Conservation (phyloP, 2,797 vertebrate species). For the Acanthurus leucopareius region DNA sequence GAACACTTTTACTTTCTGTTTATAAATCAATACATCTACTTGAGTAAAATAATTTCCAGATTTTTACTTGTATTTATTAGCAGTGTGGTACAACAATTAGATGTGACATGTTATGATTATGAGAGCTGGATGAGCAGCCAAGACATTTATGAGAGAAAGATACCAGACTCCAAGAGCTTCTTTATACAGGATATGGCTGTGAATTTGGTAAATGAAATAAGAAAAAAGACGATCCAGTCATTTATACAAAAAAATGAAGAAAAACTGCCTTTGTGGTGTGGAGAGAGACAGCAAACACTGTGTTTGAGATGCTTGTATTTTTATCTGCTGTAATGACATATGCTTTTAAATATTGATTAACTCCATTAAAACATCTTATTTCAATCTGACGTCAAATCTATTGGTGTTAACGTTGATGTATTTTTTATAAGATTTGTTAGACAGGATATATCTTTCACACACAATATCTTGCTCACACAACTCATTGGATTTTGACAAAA, state of each 20-base stretch:
- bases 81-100: not conserved
- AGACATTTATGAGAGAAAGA: not conserved
- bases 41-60: not conserved
- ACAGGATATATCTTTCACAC: not conserved
- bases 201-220: not conserved
- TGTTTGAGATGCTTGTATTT: not conserved
- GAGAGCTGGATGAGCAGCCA: not conserved
- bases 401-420: not conserved
- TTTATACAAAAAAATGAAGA: conserved; percentile 2
- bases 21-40: not conserved
- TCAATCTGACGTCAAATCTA: not conserved
- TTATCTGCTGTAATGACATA: not conserved
- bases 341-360: not conserved
- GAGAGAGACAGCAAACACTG: not conserved
- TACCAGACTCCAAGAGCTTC: not conserved
- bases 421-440: not conserved
- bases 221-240: not conserved
- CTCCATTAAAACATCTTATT: not conserved
- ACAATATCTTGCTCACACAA: conserved; percentile 2
- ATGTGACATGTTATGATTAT: conserved; percentile 20
- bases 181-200: not conserved
- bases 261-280: not conserved
- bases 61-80: not conserved
- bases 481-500: conserved; percentile 44
- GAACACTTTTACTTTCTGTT: not conserved